Conservation (phyloP, 2,888 invertebrate species). For the Tanaodytes sp. region DNA sequence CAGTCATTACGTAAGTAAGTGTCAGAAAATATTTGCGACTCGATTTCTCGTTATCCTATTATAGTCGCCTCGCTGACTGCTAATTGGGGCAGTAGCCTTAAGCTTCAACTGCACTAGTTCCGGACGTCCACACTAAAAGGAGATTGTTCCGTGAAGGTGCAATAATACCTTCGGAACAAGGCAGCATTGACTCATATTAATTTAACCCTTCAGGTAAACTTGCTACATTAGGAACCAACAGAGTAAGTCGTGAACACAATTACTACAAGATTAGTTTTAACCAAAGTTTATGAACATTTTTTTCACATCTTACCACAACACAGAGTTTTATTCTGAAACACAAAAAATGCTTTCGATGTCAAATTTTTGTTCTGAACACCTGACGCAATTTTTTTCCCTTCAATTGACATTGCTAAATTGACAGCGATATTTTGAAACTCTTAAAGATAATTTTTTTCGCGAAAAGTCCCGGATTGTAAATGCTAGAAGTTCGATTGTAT, state of each 20-base stretch:
- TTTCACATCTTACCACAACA: no score
- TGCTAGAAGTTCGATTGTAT: no score
- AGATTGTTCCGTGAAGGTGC: slow-evolving; percentile 43
- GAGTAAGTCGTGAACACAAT: background rate
- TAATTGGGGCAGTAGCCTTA: slow-evolving; percentile 48
- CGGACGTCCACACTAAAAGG: slow-evolving; percentile 42
- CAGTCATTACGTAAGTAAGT: slow-evolving; percentile 37
- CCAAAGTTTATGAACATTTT: no score
- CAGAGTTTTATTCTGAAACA: no score
- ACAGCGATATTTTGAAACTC: no score
- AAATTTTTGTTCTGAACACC: no score
- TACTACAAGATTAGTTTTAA: background rate
- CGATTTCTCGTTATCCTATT: slow-evolving; percentile 49
- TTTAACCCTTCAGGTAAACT: slow-evolving; percentile 26
- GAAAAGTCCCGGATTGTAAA: no score
- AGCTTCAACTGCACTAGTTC: slow-evolving; percentile 41
- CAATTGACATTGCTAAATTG: no score
- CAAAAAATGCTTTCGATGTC: no score
- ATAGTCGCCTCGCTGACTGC: slow-evolving; percentile 41
- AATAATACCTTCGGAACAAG: slow-evolving; percentile 45
- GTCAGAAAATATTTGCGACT: slow-evolving; percentile 50
- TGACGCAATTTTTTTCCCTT: no score
- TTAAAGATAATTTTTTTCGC: no score
- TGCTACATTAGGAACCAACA: slow-evolving; percentile 22
- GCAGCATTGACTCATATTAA: slow-evolving; percentile 44